Conservation (phyloP, 2,113 vertebrate species). For the Sinocyclocheilus rhinocerous region DNA sequence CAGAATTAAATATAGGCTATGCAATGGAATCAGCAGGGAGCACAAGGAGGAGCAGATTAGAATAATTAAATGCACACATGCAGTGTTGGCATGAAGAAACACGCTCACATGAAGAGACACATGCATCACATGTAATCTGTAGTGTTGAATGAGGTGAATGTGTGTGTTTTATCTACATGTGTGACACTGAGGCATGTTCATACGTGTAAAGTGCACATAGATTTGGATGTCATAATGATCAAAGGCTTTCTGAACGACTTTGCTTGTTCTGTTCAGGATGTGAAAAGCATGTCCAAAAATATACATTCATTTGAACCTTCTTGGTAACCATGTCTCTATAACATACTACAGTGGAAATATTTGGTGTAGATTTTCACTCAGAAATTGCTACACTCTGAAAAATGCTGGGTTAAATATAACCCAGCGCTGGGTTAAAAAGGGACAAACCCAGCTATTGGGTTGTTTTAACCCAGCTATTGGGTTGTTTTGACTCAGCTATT, state of each 20-base stretch:
- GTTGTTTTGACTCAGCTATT: no score
- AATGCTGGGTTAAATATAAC: no score
- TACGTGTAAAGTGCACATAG: conserved; percentile 1
- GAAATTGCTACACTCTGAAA: no score
- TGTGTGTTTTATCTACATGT: conserved; percentile 3
- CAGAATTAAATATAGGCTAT: conserved; percentile 45
- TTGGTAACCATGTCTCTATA: no score
- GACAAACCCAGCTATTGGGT: no score
- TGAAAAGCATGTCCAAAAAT: background rate
- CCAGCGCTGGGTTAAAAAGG: no score
- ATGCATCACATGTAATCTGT: background rate
- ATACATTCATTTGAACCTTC: background rate
- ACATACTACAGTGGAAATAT: no score
- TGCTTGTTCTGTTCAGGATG: background rate
- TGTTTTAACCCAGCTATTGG: no score
- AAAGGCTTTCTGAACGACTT: background rate
- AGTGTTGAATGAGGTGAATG: background rate
- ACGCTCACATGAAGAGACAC: background rate
- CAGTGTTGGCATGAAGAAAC: background rate
- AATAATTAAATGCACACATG: conserved; percentile 55
- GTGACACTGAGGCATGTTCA: background rate
- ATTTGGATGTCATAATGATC: conserved; percentile 1
- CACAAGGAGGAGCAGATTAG: conserved; percentile 57
- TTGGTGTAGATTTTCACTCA: no score
- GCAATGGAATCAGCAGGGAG: conserved; percentile 53